A percentile compares a stretch with the other conserved stretches of the same genome.
phyloP scores from a whole-genome alignment of 2,113 vertebrate species.

The Pitta sordida region DNA sequence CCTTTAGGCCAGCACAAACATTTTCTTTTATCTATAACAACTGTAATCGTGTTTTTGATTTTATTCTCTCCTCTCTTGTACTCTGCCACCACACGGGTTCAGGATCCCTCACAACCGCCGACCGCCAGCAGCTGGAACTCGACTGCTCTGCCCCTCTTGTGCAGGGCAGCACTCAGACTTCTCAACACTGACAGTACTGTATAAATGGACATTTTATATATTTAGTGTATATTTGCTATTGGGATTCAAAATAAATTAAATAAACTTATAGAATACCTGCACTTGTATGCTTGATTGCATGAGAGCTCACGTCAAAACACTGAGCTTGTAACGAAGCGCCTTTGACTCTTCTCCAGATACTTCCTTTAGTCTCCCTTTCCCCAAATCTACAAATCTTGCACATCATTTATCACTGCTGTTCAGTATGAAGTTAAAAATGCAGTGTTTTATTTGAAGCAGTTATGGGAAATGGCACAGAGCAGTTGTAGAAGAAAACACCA shows the following conservation, averaged over 20 bases:
- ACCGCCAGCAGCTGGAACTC: conserved; percentile 43
- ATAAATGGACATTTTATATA: conserved; percentile 42
- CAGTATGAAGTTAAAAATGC: background rate
- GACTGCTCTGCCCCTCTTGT: background rate
- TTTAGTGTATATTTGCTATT: conserved; percentile 65
- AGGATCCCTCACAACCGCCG: background rate
- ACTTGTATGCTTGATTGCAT: background rate
- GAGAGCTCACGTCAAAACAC: rapidly evolving
- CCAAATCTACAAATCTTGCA: background rate
- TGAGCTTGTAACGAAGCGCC: background rate
- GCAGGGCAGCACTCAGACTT: conserved; percentile 8
- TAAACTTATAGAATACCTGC: conserved; percentile 9
- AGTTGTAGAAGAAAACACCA: background rate
- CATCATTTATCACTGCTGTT: background rate
- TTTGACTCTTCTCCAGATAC: background rate
- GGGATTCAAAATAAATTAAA: conserved; percentile 58
- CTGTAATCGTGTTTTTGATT: background rate
- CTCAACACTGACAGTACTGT: conserved; percentile 59
- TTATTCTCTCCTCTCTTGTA: background rate
- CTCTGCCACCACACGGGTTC: conserved; percentile 24
- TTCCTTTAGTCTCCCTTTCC: background rate
- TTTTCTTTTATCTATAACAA: conserved; percentile 2
- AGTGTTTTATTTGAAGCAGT: background rate
- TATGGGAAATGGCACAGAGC: background rate
- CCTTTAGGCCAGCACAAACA: conserved; percentile 39